These are phyloP conservation scores for Anorthoa munda DNA, from an alignment of 2,888 invertebrate genomes.

Conservation along the genomic window DNA sequence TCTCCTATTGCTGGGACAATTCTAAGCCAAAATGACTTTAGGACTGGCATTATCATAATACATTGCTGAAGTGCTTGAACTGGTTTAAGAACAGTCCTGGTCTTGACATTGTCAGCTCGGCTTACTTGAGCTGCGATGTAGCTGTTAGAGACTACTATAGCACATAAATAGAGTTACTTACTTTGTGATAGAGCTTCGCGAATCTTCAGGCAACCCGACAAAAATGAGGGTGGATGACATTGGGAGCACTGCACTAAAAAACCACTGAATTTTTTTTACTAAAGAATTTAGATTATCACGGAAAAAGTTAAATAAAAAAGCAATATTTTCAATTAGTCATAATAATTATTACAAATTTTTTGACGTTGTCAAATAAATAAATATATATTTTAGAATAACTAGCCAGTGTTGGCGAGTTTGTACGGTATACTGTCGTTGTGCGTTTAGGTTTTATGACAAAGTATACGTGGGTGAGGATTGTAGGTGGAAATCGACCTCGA, in stretches of 20 bases:
- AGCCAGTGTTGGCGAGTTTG: slow-evolving; percentile 80
- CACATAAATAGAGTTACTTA: slow-evolving; percentile 53
- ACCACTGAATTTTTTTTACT: slow-evolving; percentile 66
- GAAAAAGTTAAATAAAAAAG: slow-evolving; percentile 54
- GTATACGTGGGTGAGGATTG: slow-evolving; percentile 81
- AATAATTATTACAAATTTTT: slow-evolving; percentile 43
- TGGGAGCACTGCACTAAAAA: slow-evolving; percentile 72
- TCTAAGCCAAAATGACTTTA: background rate
- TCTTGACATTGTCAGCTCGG: background rate
- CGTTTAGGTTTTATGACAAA: slow-evolving; percentile 79
- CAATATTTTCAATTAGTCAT: slow-evolving; percentile 54
- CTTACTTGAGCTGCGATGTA: background rate
- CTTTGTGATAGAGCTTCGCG: slow-evolving; percentile 92
- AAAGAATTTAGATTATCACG: slow-evolving; percentile 69
- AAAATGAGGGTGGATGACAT: slow-evolving; percentile 93
- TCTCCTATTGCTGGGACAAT: background rate
- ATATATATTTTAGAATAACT: slow-evolving; percentile 63
- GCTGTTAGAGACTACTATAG: background rate
- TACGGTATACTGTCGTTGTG: slow-evolving; percentile 78
- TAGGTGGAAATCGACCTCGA: slow-evolving; percentile 81
- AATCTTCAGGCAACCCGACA: slow-evolving; percentile 90
- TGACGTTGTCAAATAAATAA: slow-evolving; percentile 69
- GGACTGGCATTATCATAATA: background rate
- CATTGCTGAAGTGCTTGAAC: background rate
- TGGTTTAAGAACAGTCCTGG: background rate